Base-by-base conservation (phyloP, 2,888 invertebrate genomes). In the Drosophila formosana region DNA sequence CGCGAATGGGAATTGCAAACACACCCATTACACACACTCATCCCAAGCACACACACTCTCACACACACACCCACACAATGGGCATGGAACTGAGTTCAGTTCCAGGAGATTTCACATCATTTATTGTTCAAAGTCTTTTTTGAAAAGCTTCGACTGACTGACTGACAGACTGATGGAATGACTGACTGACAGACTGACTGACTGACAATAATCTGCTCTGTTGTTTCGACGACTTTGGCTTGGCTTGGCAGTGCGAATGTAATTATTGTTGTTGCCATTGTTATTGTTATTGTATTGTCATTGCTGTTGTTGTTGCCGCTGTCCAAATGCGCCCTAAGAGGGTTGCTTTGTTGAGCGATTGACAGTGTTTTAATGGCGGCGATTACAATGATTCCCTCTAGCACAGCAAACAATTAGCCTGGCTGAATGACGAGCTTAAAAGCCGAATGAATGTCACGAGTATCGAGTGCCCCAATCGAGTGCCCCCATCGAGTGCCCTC, bases 61-160 rank as follows among this genome's bases (percentile, higher is more conserved):
- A 23, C 25, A 23, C 51, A 28, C 25, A 28, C 52, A 52, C 11
- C 51, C 47, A 50, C 50, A 28, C 30, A 63, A 52, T 61, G 53
- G 25, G 37, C 34, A 18, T 30, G 55, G 55, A 43, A 56, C 55
- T 45, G 34, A 56, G 55, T 56, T 56, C 78, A 72, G 63, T 69
- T 79, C 72, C 58, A 71, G 58, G 67, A 85, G 83, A 85, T 83
- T 86, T 82, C 77, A 74, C 87, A 86, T 82, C 83, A 86, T 82
- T 82, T 85, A 82, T 82, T 82, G 80, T 79, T 82, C 80, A 85
- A 72, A 78, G 72, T 69, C 69, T 67, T 72, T 72, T 75, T 80
- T 69, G 83, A 73, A 80, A 81, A 71, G 80, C 67, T 57, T 65
- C 66, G 18, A 18, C 18, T 18, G 68, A 13, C 39, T 79, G 82